Base-by-base conservation (phyloP, 2,888 invertebrate genomes). In the Minunthozetes semirufus region DNA sequence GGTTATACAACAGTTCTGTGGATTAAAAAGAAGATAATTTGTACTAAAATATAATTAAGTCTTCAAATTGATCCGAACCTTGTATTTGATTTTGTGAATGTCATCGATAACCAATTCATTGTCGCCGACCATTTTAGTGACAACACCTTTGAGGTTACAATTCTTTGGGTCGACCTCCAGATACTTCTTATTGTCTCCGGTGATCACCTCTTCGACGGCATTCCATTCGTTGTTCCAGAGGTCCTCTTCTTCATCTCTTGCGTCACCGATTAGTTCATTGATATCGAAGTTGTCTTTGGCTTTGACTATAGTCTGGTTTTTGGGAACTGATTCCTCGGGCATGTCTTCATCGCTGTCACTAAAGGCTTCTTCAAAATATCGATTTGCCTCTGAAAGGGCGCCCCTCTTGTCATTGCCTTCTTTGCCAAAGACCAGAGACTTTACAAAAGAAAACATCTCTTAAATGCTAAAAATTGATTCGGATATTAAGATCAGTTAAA, bases 201-300 rank as follows among this genome's bases (percentile, higher is more conserved):
- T 29, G 27, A 33, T 27, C 1, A 11, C 17, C n/a, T 61, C 61
- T n/a, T 61, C 61, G 29, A 61, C 25, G 6, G 33, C 29, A 61
- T 61, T 61, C 61, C 61, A 61, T 9, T 61, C 61, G 25, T 33
- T 25, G 17, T 61, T 61, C 61, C 61, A 61, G 61, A 3, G 3
- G 8, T 59, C 59, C 8, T 25, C 3, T 3, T 59, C 59, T 22
- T 59, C 27, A 11, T 5, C n/a, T n/a, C n/a, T n/a, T n/a, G n/a
- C n/a, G n/a, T n/a, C 22, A 9, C 25, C 25, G 22, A 19, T 56
- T 5, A 19, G n/a, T 1, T 5, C 50, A 50, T 50, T 50, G n/a
- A n/a, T 6, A 25, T 22, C 56, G 5, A 56, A 19, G 53, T n/a
- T 3, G 15, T 53, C 9, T 5, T n/a, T 48, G 42, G n/a, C n/a